phyloP scores from a whole-genome alignment of 2,888 invertebrate species.

The Metalampra italica region DNA sequence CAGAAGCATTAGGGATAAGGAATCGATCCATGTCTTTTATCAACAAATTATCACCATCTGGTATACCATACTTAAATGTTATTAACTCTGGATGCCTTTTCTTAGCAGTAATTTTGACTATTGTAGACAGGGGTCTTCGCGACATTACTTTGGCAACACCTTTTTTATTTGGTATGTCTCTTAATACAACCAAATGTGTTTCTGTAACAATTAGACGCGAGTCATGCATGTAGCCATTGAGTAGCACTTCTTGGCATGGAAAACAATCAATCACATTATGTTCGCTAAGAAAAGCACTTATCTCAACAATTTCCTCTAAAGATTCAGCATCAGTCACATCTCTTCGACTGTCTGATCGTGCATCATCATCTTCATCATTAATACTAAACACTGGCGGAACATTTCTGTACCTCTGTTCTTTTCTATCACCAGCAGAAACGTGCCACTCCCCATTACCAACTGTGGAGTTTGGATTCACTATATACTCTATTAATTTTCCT shows the following conservation, averaged over 20 bases:
- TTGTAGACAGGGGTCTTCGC: constrained; percentile 91
- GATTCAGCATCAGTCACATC: constrained; percentile 79
- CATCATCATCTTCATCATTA: constrained; percentile 85
- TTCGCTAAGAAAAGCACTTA: constrained; percentile 89
- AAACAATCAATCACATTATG: constrained; percentile 92
- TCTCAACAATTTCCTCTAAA: constrained; percentile 86
- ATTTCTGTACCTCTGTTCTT: constrained; percentile 93
- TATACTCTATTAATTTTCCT: constrained; percentile 94
- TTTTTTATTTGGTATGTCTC: constrained; percentile 86
- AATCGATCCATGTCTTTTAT: constrained; percentile 95
- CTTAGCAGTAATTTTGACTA: constrained; percentile 98
- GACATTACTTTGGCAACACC: constrained; percentile 92
- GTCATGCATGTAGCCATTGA: constrained; percentile 92
- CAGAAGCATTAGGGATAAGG: constrained; percentile 93
- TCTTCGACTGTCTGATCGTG: constrained; percentile 47
- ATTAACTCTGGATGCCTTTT: constrained; percentile 97
- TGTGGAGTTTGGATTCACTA: constrained; percentile 89
- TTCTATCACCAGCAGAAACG: constrained; percentile 89
- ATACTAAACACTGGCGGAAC: constrained; percentile 96
- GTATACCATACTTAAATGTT: constrained; percentile 96
- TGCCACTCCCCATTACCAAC: constrained; percentile 83
- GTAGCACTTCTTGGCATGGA: constrained; percentile 94
- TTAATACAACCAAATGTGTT: constrained; percentile 90
- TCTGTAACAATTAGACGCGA: constrained; percentile 92
- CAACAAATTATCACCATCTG: constrained; percentile 87